Conservation (phyloP, 2,113 vertebrate species). For the Acanthochromis polyacanthus region DNA sequence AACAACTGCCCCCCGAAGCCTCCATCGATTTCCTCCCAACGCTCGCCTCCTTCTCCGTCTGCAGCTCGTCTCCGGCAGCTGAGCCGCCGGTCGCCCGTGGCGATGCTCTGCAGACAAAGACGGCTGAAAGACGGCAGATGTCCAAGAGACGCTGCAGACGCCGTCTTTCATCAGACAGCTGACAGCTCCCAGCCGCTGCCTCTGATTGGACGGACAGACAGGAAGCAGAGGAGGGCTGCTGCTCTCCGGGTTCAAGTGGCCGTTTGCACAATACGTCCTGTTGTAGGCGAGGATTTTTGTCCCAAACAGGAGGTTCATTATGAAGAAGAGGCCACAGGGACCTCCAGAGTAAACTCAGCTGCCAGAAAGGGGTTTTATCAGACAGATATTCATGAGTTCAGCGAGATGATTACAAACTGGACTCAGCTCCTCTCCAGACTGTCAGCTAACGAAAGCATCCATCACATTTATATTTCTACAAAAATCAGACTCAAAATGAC, state of each 20-base stretch:
- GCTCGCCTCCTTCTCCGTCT: conserved; percentile 46
- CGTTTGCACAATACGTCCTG: conserved; percentile 55
- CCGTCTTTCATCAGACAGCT: conserved; percentile 59
- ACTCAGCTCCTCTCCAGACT: too few species aligned
- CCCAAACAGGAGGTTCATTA: conserved; percentile 22
- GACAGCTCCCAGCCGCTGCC: conserved; percentile 24
- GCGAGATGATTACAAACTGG: neutral
- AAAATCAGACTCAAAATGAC: too few species aligned
- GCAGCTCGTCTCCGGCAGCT: conserved; percentile 54
- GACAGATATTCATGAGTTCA: conserved; percentile 19
- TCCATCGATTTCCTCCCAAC: conserved; percentile 67
- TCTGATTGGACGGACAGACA: conserved; percentile 31
- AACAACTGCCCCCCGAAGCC: conserved; percentile 40
- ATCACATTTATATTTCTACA: too few species aligned
- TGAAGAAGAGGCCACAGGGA: conserved; percentile 1
- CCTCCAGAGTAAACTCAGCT: conserved; percentile 40
- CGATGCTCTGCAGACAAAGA: conserved; percentile 70
- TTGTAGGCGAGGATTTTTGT: conserved; percentile 46
- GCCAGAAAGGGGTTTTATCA: conserved; percentile 8
- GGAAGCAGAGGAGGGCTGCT: conserved; percentile 5
- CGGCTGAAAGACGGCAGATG: conserved; percentile 71
- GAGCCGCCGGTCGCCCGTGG: conserved; percentile 77
- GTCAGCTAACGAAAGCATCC: too few species aligned
- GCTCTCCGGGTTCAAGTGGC: conserved; percentile 62
- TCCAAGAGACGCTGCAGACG: conserved; percentile 62